A percentile compares a stretch with the other conserved stretches of the same genome.
phyloP scores from a whole-genome alignment of 2,888 invertebrate genomes.

The Drosophila neutralis region DNA sequence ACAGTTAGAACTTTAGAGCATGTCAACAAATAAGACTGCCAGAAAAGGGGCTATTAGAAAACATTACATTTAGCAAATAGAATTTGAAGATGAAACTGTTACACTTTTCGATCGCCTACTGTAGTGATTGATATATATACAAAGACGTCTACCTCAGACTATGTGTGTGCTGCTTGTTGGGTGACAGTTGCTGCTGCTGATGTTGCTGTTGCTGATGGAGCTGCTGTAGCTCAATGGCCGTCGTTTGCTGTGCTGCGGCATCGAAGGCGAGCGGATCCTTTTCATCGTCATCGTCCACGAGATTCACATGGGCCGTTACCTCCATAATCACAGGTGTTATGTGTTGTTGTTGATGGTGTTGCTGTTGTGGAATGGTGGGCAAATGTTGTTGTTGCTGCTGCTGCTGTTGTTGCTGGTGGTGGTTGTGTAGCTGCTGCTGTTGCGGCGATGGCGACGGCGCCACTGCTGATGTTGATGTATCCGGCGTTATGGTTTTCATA shows the following conservation, averaged over 20 bases:
- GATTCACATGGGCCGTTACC: conserved; percentile 78
- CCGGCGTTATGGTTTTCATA: conserved; percentile 77
- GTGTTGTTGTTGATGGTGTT: conserved; percentile 53
- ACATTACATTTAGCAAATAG: neutral
- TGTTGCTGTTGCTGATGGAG: conserved; percentile 33
- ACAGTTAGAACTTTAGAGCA: neutral
- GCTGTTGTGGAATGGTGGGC: conserved; percentile 67
- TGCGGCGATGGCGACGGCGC: conserved; percentile 34
- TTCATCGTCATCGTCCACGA: conserved; percentile 82
- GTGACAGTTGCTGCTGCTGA: conserved; percentile 35
- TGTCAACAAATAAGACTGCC: neutral
- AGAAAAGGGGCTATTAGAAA: neutral
- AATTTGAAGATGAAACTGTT: neutral
- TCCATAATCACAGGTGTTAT: conserved; percentile 76
- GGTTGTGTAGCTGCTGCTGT: conserved; percentile 9
- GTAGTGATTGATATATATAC: neutral
- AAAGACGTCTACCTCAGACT: conserved; percentile 84
- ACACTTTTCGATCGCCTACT: neutral
- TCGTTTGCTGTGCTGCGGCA: conserved; percentile 33
- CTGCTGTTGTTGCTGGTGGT: conserved; percentile 42
- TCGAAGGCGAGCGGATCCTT: conserved; percentile 84
- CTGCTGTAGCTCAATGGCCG: conserved; percentile 18
- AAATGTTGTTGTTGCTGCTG: conserved; percentile 55
- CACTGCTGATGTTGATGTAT: conserved; percentile 63
- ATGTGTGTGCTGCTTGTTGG: conserved; percentile 91